Base-by-base conservation (phyloP, 1,140 invertebrate species). In the Idris sp. region DNA sequence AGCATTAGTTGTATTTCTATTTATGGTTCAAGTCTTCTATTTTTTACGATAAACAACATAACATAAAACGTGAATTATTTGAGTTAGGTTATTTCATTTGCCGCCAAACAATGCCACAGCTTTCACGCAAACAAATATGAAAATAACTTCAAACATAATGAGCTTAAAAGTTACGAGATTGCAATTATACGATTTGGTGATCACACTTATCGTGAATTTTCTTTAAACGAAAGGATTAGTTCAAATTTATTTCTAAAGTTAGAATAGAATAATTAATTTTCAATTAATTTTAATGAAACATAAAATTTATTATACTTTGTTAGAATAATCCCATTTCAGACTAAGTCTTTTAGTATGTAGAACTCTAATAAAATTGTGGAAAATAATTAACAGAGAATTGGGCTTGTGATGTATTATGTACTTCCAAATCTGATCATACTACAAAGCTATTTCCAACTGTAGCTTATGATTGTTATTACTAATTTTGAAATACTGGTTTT, bases 1-100 rank as follows among this genome's bases (percentile, higher is more conserved):
- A 25, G 46, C 18, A 74, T 74, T 68, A 62, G 31, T 35, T 64
- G 53, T 18, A 74, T 74, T 54, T 54, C 51, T 74, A 67, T 74
- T 74, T 68, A 68, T 41, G 58, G 56, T 61, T 30, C 16, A 7
- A 14, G 30, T 6, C 15, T 58, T 9, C 26, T n/a, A n/a, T n/a
- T n/a, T n/a, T 62, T 53, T 8, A 30, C 36, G 9, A 49, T 18
- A 2, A 8, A 33, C 10, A 51, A 31, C 15, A 36, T 22, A 51
- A 49, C n/a, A 51, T 41, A 16, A 9, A 28, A 36, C 15, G 19
- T 30, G 15, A 35, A n/a, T n/a, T n/a, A n/a, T n/a, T 67, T 74
- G 64, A 68, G 48, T 41, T 53, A 58, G 62, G 72, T 64, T 43
- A 59, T 75, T 54, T 74, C 51, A 35, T 31, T 62, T 51, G 35